Evolutionary conservation across 2,888 invertebrate genomes (phyloP).

Genomic region (Spicauda simplicius): DNA sequence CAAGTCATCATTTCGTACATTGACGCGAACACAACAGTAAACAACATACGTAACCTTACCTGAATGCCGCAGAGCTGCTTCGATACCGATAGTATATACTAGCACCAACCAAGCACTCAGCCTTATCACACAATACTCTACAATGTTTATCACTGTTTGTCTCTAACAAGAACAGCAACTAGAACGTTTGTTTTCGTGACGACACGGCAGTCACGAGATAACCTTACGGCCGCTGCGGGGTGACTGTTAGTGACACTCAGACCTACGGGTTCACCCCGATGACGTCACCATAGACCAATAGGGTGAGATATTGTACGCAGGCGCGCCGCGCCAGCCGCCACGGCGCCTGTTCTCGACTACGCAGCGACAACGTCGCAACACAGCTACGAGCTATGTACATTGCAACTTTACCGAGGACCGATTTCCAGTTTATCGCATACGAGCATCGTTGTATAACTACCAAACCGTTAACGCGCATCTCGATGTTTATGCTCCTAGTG

Average conservation of each 20-base stretch:
- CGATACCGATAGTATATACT: neutral
- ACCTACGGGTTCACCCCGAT: conserved; percentile 80
- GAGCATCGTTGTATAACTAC: conserved; percentile 57
- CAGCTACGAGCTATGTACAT: conserved; percentile 57
- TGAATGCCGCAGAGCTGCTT: conserved; percentile 15
- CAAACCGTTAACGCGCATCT: conserved; percentile 52
- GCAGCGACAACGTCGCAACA: conserved; percentile 51
- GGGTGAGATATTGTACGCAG: conserved; percentile 73
- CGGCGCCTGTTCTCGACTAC: conserved; percentile 69
- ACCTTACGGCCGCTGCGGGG: conserved; percentile 71
- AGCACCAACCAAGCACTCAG: conserved; percentile 34
- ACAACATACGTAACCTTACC: conserved; percentile 34
- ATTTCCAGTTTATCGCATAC: conserved; percentile 44
- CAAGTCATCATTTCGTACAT: conserved; percentile 33
- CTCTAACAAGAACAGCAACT: conserved; percentile 45
- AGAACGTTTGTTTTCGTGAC: conserved; percentile 70
- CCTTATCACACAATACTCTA: conserved; percentile 41
- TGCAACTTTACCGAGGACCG: conserved; percentile 59
- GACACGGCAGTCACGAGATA: conserved; percentile 58
- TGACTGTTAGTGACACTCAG: conserved; percentile 81
- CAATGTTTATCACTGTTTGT: conserved; percentile 45
- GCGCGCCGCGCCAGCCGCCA: conserved; percentile 74
- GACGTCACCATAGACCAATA: conserved; percentile 83
- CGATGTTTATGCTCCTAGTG: conserved; percentile 64
- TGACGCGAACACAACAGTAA: conserved; percentile 38